Conservation (phyloP, 2,113 vertebrate genomes). For the Uria aalge region DNA sequence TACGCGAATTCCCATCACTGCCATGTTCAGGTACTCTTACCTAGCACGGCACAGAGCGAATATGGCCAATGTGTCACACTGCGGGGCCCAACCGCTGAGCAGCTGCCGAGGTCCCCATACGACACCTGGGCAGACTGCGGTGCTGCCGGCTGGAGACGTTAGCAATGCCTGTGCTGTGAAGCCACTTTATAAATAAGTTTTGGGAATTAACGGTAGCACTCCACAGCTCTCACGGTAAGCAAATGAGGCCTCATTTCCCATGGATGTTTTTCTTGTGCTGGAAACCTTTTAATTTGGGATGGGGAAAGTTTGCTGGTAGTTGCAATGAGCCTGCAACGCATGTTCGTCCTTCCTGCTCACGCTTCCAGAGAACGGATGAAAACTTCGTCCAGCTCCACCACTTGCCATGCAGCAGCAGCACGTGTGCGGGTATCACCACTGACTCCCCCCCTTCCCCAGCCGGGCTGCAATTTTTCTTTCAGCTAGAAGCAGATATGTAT, state of each 20-base stretch:
- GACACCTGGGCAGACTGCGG: too few species aligned
- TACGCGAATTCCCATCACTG: background rate
- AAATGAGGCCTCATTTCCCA: background rate
- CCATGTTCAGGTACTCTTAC: background rate
- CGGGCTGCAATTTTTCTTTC: background rate
- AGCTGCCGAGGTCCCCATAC: background rate
- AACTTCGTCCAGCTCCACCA: background rate
- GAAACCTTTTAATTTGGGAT: background rate
- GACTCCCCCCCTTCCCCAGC: background rate
- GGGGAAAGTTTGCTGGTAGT: background rate
- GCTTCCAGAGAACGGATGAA: fast-evolving
- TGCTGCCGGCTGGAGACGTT: background rate
- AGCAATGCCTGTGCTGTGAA: background rate
- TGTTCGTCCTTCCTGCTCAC: background rate
- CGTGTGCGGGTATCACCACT: fast-evolving
- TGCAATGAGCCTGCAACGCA: background rate
- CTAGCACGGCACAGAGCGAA: fast-evolving
- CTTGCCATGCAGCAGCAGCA: background rate
- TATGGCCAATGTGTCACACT: background rate
- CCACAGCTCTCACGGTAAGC: background rate
- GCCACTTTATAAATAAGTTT: background rate
- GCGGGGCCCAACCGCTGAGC: background rate
- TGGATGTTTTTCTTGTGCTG: background rate
- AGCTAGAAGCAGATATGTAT: background rate
- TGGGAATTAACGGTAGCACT: background rate